These are phyloP conservation scores for Drosophila nannoptera DNA, from an alignment of 1,140 invertebrate genomes.

Conservation along the genomic window DNA sequence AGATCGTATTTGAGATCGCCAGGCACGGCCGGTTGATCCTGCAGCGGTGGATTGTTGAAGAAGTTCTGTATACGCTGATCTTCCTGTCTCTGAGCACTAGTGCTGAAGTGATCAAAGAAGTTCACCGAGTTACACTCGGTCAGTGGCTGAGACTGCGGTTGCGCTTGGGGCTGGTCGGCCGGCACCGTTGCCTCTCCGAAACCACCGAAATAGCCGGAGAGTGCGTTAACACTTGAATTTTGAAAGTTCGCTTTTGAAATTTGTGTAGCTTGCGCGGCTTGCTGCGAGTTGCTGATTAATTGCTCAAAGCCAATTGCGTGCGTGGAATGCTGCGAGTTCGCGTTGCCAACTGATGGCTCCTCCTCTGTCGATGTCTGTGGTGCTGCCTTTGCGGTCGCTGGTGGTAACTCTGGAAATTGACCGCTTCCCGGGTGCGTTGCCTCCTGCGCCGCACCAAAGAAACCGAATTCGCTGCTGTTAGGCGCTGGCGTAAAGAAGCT, in stretches of 20 bases:
- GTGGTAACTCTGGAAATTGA: slow-evolving; percentile 47
- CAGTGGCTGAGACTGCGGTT: not conserved
- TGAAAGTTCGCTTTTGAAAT: slow-evolving; percentile 39
- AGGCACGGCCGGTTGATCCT: slow-evolving; percentile 60
- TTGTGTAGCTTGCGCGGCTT: slow-evolving; percentile 34
- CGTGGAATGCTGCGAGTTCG: not conserved
- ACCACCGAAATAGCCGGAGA: slow-evolving; percentile 53
- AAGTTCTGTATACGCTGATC: slow-evolving; percentile 78
- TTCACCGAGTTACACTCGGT: slow-evolving; percentile 26
- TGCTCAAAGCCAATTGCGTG: slow-evolving; percentile 64
- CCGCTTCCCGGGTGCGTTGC: not conserved
- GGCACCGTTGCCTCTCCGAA: slow-evolving; percentile 2
- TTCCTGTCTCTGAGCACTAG: slow-evolving; percentile 40
- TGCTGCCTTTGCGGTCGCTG: slow-evolving; percentile 23
- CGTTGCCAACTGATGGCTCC: slow-evolving; percentile 17
- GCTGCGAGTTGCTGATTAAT: slow-evolving; percentile 51
- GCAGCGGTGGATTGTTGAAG: slow-evolving; percentile 76
- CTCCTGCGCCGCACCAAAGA: slow-evolving; percentile 37
- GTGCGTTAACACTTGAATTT: slow-evolving; percentile 65
- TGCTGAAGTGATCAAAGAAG: slow-evolving; percentile 65
- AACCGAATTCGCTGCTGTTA: slow-evolving; percentile 48
- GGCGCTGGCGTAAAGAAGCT: slow-evolving; percentile 54
- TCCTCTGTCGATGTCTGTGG: slow-evolving; percentile 37
- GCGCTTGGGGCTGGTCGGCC: slow-evolving; percentile 6
- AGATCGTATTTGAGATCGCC: slow-evolving; percentile 77